Percentiles rank a stretch among this genome's conserved stretches.
Evolutionary conservation across 2,113 vertebrate genomes (phyloP).

Genomic region (Peucedramus taeniatus): DNA sequence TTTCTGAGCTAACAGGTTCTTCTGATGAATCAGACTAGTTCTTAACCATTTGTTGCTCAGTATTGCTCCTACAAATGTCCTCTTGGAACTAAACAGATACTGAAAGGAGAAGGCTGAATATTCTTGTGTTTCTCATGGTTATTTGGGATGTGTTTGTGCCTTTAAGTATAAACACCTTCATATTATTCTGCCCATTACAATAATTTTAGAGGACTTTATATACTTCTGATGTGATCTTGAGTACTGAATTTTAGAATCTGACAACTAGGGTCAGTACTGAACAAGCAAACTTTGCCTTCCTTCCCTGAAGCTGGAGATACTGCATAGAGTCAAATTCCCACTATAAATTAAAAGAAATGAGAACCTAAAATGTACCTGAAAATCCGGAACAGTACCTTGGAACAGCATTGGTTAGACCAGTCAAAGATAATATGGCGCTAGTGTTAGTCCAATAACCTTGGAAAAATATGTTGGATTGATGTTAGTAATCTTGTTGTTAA

Average conservation of each 20-base stretch:
- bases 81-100: not conserved
- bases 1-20: not conserved
- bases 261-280: not conserved
- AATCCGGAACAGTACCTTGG: not conserved
- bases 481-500: too few species aligned
- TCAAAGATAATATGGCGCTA: not conserved
- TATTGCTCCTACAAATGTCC: fast-evolving
- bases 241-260: not conserved
- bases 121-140: not conserved
- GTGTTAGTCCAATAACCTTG: not conserved
- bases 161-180: not conserved
- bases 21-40: not conserved
- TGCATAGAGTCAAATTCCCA: not conserved
- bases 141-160: fast-evolving
- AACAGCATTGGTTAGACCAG: not conserved
- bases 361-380: not conserved
- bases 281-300: not conserved
- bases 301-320: not conserved
- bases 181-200: not conserved
- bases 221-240: not conserved
- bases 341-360: not conserved
- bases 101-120: not conserved
- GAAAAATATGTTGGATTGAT: not conserved
- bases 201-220: not conserved
- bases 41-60: not conserved